Conservation (phyloP, 2,113 vertebrate genomes). For the Pleuronectes platessa region DNA sequence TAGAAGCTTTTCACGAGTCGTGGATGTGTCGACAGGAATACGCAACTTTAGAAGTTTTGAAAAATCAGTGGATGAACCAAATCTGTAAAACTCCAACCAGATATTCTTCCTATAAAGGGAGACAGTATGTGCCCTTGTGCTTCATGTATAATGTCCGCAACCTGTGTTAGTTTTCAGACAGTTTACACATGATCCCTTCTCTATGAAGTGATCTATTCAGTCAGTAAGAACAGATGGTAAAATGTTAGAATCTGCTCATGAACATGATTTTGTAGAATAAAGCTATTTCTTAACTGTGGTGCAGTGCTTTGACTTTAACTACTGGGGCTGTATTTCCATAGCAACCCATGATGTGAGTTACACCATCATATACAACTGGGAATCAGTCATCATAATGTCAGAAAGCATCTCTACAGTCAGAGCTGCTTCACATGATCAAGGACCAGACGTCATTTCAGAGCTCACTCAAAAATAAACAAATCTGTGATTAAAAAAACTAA, state of each 20-base stretch:
- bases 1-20: background rate
- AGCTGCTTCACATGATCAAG: constrained; percentile 15
- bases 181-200: constrained; percentile 18
- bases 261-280: constrained; percentile 26
- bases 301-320: constrained; percentile 21
- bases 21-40: background rate
- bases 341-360: constrained; percentile 27
- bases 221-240: constrained; percentile 15
- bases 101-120: background rate
- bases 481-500: background rate
- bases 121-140: constrained; percentile 18
- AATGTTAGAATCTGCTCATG: background rate
- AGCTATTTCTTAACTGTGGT: constrained; percentile 10
- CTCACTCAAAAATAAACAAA: constrained; percentile 5
- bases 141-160: constrained; percentile 26
- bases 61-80: background rate
- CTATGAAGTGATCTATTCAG: constrained; percentile 45
- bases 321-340: constrained; percentile 42
- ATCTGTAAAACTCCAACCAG: background rate
- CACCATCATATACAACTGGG: constrained; percentile 11
- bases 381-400: constrained; percentile 41
- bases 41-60: background rate
- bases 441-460: constrained; percentile 7
- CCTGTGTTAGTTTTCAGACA: constrained; percentile 23
- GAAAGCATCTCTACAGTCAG: constrained; percentile 28